Evolutionary conservation across 1,140 invertebrate species (phyloP), one percentile per base, ranked within the genome.

Genomic region (Aphaenogaster rudis): DNA sequence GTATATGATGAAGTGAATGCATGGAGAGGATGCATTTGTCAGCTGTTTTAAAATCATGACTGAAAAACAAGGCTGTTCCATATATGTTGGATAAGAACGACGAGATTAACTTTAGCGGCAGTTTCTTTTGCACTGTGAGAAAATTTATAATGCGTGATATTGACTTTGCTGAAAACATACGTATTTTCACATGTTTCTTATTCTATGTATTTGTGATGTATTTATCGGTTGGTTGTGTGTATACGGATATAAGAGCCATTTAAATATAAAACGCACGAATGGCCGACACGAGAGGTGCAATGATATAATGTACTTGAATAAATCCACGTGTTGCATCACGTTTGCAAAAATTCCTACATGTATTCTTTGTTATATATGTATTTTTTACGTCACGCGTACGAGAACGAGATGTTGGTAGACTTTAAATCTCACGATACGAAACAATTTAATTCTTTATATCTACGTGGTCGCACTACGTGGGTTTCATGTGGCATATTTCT

Each of bases 141-240:
- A 78, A 80, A 72, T 86, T 86, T 79, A 48, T 52, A 59, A 80
- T 42, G 33, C 59, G 4, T 66, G 28, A 87, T 52, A 45, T 42
- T 82, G 8, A 64, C 33, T 15, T 87, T 36, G 67, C 11, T 50
- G 33, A 69, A 48, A 64, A 86, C 67, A 76, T 59, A 76, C 63
- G 48, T 91, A 91, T 91, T 91, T 91, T 89, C 88, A 82, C 86
- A 91, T 52, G 69, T 77, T 80, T 89, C 21, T 69, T 69, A 69
- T 69, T 69, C 80, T 88, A 64, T 91, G 63, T 91, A 90, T 80
- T 87, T 87, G 79, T 89, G 13, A 84, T 64, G 69, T 91, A 91
- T 91, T 88, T 91, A 91, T 89, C 52, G 50, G 76, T 91, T 90
- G n/a, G 45, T 69, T 64, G 21, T 80, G 42, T 64, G 42, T 64